Base-by-base conservation (phyloP, 2,113 vertebrate species). In the Micronycteris hirsuta region DNA sequence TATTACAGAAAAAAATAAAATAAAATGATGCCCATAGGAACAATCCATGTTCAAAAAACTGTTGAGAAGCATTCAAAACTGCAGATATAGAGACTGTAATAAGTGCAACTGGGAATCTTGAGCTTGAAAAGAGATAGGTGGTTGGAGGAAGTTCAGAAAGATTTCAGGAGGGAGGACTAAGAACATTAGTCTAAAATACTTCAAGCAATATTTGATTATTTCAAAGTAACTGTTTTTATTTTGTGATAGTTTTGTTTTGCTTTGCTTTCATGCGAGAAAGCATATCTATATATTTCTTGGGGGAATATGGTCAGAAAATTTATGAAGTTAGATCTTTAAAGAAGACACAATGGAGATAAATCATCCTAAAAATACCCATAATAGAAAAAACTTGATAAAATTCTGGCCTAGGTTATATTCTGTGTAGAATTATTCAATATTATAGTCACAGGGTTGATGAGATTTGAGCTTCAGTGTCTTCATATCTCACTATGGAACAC, bases 1-100 rank as follows among this genome's bases (percentile, higher is more conserved):
- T 31, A 90, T 68, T 33, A 68, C 4, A 82, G 52, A 14, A 84
- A 89, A 96, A 96, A 85, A 91, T 49, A 89, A 81, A 95, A 77
- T 93, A 89, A 68, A 86, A 94, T 74, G 76, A 89, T 58, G 15
- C 80, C 91, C 56, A 56, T 2, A 86, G 78, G 47, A n/a, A 86
- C 47, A 63, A 90, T 92, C 15, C 43, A 90, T 28, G 90, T 76
- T 7, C 65, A 84, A 84, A 92, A 80, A 41, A 67, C 15, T 73
- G 45, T 14, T 91, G 65, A 81, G 83, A 93, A 92, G 3, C 13
- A 67, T 67, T 85, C 74, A 90, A 33, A 93, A 61, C 24, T 82
- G 4, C 19, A 93, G 68, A 52, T 0, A 73, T 3, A 81, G 15
- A 80, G 36, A 89, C 31, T 63, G 4, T 80, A 96, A 90, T 85